Conservation (phyloP, 2,113 vertebrate species). For the Sciurus niger region DNA sequence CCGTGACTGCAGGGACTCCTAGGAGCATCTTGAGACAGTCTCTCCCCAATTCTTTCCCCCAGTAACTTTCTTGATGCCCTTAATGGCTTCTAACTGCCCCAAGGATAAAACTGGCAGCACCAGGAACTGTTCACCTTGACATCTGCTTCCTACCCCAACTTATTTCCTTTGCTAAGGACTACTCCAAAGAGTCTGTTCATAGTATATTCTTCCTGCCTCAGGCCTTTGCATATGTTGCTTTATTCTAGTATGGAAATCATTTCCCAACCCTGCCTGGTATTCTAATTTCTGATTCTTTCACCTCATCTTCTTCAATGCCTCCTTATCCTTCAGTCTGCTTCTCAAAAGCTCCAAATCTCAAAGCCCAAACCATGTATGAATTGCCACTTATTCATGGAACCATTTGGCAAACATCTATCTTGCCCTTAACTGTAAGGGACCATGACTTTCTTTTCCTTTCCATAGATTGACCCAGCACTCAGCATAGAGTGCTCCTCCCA, state of each 20-base stretch:
- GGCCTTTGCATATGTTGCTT: constrained; percentile 16
- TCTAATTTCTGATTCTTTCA: neutral
- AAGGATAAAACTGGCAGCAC: neutral
- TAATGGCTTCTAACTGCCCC: neutral
- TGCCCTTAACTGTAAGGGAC: neutral
- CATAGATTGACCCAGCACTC: neutral
- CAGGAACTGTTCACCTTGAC: neutral
- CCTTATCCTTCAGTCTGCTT: neutral
- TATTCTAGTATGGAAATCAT: neutral
- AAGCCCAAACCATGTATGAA: neutral
- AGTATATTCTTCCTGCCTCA: neutral
- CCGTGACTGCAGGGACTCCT: too few species aligned
- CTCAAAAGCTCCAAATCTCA: neutral
- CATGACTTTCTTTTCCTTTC: neutral
- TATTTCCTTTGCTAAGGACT: neutral
- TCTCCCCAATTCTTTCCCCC: neutral
- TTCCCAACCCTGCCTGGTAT: constrained; percentile 1
- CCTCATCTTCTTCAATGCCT: neutral
- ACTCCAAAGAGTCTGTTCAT: rapidly evolving
- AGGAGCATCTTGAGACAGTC: neutral
- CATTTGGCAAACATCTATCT: neutral
- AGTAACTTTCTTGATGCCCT: neutral
- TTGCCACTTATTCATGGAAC: neutral
- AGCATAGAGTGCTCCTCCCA: neutral
- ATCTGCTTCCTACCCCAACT: neutral